These are phyloP conservation scores for Hypotaenidia okinawae DNA, from an alignment of 2,797 vertebrate species.

Conservation along the genomic window DNA sequence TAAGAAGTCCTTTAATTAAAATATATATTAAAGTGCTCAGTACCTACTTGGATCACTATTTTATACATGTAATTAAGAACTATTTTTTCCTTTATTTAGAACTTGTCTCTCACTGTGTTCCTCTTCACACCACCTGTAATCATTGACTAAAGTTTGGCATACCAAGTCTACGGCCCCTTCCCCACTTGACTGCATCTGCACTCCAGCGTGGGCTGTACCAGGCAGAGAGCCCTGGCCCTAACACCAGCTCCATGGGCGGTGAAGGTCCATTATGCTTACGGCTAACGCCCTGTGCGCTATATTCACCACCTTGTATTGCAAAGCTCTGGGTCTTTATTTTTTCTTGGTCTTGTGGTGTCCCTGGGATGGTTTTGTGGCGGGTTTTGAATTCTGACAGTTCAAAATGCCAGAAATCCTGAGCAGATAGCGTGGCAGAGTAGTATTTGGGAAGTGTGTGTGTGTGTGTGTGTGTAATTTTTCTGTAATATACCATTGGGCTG, in stretches of 20 bases:
- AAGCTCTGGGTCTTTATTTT: background rate
- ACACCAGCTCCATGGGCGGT: background rate
- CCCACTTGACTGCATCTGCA: background rate
- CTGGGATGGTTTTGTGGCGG: background rate
- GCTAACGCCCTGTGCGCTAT: background rate
- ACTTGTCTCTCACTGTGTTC: background rate
- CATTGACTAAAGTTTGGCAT: background rate
- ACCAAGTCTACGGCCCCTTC: background rate
- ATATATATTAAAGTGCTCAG: background rate
- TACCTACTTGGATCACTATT: background rate
- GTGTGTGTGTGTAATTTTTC: background rate
- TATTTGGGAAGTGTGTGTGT: no score
- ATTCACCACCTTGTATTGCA: background rate
- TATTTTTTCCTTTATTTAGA: background rate
- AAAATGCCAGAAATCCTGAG: background rate
- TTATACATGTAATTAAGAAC: background rate
- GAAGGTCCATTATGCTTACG: background rate
- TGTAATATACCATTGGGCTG: background rate
- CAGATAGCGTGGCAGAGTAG: background rate
- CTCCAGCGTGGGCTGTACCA: background rate
- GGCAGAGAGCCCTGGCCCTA: background rate
- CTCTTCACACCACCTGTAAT: background rate
- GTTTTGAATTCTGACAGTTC: background rate
- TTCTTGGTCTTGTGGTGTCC: background rate
- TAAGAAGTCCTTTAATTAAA: background rate